These are phyloP conservation scores for Dallia pectoralis DNA, from an alignment of 2,797 vertebrate genomes.

Conservation along the genomic window DNA sequence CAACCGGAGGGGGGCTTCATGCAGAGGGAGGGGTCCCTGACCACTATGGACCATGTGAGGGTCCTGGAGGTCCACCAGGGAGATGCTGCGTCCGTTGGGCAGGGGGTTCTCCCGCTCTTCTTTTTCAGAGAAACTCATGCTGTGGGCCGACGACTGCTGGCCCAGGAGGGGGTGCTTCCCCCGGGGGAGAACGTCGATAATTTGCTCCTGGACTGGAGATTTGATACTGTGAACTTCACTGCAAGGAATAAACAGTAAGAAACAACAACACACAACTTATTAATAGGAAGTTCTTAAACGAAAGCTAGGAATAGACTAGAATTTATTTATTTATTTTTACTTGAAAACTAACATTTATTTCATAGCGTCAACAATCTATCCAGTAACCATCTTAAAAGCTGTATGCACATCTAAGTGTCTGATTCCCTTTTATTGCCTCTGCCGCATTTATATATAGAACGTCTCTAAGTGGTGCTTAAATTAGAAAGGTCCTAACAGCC, in stretches of 20 bases:
- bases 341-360: neutral
- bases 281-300: neutral
- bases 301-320: neutral
- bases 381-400: neutral
- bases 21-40: conserved; percentile 52
- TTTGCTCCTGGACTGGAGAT: conserved; percentile 76
- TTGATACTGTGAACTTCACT: conserved; percentile 82
- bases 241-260: conserved; percentile 1
- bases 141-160: conserved; percentile 81
- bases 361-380: neutral
- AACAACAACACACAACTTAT: neutral
- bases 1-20: conserved; percentile 78
- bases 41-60: conserved; percentile 66
- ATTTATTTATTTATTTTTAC: neutral
- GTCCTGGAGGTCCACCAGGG: conserved; percentile 93
- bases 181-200: conserved; percentile 69
- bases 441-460: neutral
- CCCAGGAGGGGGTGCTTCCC: conserved; percentile 79
- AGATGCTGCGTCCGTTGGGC: conserved; percentile 87
- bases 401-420: neutral
- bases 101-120: conserved; percentile 77
- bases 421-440: neutral
- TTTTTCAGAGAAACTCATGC: conserved; percentile 81
- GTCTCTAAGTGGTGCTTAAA: neutral
- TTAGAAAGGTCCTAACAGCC: neutral